Conservation (phyloP, 1,140 invertebrate species). For the Mamestra configurata region DNA sequence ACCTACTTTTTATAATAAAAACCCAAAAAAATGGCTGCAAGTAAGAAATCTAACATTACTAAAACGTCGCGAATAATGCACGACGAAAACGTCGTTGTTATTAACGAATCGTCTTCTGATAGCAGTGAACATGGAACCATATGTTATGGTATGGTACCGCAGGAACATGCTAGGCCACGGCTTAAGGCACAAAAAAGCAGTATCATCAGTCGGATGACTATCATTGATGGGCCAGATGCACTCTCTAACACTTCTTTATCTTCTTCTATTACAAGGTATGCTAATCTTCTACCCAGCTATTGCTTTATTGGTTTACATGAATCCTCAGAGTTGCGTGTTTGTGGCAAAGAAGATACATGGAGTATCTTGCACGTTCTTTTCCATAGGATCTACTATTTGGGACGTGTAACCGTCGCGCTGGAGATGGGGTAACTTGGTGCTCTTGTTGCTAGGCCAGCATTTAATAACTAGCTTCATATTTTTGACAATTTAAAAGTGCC, state of each 20-base stretch:
- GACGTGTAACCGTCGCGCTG: too few species aligned
- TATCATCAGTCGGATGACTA: background rate
- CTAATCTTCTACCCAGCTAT: background rate
- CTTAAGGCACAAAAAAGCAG: background rate
- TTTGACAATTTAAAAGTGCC: too few species aligned
- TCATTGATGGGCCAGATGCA: constrained; percentile 47
- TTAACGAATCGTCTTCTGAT: constrained; percentile 19
- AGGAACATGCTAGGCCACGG: constrained; percentile 17
- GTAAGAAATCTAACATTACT: background rate
- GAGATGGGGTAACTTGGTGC: too few species aligned
- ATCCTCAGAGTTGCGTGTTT: too few species aligned
- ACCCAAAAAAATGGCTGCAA: background rate
- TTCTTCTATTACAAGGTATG: constrained; percentile 61
- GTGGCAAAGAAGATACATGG: too few species aligned
- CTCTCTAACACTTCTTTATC: constrained; percentile 56
- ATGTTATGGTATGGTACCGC: background rate
- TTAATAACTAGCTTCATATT: too few species aligned
- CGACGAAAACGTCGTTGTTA: background rate
- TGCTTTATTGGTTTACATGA: too few species aligned
- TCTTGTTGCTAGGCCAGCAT: too few species aligned
- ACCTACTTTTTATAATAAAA: background rate
- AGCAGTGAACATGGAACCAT: constrained; percentile 31
- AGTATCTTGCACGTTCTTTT: too few species aligned
- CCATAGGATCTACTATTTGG: too few species aligned
- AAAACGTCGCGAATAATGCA: too few species aligned